These are phyloP conservation scores for Itoplectis maculator DNA, from an alignment of 2,888 invertebrate genomes.

Conservation along the genomic window DNA sequence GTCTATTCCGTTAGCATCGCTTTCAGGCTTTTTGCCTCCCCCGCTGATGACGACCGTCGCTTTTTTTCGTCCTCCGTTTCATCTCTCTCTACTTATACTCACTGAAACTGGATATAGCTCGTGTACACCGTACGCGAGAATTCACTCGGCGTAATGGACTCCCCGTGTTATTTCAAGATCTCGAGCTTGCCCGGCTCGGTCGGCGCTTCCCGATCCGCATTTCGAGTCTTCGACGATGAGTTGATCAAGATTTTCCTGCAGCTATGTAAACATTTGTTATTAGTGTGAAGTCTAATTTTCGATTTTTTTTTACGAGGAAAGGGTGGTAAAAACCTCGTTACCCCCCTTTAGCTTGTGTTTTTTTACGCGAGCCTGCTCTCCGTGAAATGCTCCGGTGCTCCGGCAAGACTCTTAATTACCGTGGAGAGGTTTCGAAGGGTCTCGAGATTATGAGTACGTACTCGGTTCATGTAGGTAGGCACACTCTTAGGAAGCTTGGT, in stretches of 20 bases:
- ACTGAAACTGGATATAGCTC: constrained; percentile 66
- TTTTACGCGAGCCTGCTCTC: constrained; percentile 31
- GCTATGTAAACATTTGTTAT: constrained; percentile 22
- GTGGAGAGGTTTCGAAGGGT: constrained; percentile 59
- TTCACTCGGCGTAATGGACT: constrained; percentile 67
- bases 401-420: constrained; percentile 66
- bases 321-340: constrained; percentile 35
- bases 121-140: constrained; percentile 56
- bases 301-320: constrained; percentile 28
- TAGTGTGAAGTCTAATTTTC: constrained; percentile 12
- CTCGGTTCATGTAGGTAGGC: constrained; percentile 46
- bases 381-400: constrained; percentile 50
- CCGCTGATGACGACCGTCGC: constrained; percentile 53
- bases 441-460: constrained; percentile 64
- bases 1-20: constrained; percentile 63
- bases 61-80: constrained; percentile 26
- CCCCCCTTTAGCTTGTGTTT: constrained; percentile 45
- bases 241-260: constrained; percentile 25
- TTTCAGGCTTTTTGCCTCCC: constrained; percentile 64
- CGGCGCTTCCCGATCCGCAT: constrained; percentile 26
- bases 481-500: constrained; percentile 50
- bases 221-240: constrained; percentile 1
- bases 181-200: constrained; percentile 15
- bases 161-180: constrained; percentile 65
- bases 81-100: constrained; percentile 50